These are phyloP conservation scores for Struthio camelus DNA, from an alignment of 2,113 vertebrate species.

Conservation along the genomic window DNA sequence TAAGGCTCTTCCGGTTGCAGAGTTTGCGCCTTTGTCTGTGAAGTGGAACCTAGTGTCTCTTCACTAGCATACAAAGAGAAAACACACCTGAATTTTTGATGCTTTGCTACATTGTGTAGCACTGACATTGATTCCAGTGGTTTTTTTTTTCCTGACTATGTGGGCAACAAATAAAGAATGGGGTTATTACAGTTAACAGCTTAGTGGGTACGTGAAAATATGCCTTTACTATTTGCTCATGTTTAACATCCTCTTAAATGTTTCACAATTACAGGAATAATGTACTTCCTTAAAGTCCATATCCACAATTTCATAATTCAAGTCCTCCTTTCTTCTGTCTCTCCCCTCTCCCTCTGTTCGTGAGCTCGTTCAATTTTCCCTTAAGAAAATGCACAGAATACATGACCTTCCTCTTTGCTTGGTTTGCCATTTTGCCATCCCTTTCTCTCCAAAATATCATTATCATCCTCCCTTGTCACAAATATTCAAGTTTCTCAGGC, in stretches of 20 bases:
- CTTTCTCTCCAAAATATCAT: neutral
- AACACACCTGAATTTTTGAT: neutral
- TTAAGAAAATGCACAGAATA: neutral
- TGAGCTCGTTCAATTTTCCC: neutral
- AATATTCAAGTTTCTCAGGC: neutral
- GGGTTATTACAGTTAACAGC: neutral
- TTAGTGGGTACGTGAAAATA: neutral
- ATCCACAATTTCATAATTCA: neutral
- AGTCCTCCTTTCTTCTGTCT: neutral
- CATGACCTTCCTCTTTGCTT: neutral
- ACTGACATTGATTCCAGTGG: neutral
- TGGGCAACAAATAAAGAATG: neutral
- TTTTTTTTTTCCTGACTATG: neutral
- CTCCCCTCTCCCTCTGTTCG: neutral
- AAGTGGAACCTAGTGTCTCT: neutral
- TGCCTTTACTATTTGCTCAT: neutral
- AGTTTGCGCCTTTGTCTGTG: neutral
- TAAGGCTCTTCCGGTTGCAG: neutral
- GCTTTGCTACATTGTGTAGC: neutral
- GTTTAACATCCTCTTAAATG: neutral
- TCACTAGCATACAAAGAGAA: neutral
- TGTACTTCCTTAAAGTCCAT: neutral
- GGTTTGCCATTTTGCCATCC: neutral
- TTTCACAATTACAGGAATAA: neutral
- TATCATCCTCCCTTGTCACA: neutral